Base-by-base conservation (phyloP, 1,140 invertebrate genomes). In the Ptiloglossa arizonensis region DNA sequence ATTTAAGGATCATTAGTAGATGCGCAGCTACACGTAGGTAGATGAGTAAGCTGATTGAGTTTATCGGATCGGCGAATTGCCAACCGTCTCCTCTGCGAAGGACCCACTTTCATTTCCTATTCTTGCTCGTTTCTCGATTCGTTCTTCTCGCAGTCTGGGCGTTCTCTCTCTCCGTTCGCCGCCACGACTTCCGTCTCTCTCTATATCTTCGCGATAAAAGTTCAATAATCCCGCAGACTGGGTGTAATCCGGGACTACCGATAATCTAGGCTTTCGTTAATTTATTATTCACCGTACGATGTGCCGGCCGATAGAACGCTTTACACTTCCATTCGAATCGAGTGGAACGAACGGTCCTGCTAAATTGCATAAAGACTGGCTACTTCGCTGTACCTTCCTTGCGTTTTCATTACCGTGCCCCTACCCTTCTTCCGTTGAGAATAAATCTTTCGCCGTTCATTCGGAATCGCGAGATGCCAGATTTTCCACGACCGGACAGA, bases 31-130 rank as follows among this genome's bases (percentile, higher is more conserved):
- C 85, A 86, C 82, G 80, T 87, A 86, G 86, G 89, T 83, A 89
- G 89, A 91, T 88, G 89, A 90, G 87, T 89, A 86, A 87, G 88
- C 88, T 90, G 90, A 91, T 91, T 91, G 88, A 87, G 90, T 90
- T 91, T 90, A 90, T 89, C 89, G 89, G 89, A 87, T 89, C 87
- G 78, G 78, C 86, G 85, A 84, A 90, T 89, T 88, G 87, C 87
- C 81, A 86, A 70, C 76, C 81, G 77, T 78, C 82, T 81, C 82
- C 68, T 57, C 62, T 32, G 29, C 38, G 68, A 32, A 24, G 52
- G 32, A n/a, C 52, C 63, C 60, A 59, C 62, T 67, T 84, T 77
- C 82, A 81, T 85, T 84, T 81, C 64, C 82, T 77, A 77, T 84
- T 84, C 82, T 81, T 84, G 27, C 62, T 22, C 56, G 32, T 72